Evolutionary conservation across 2,797 vertebrate genomes (phyloP).

Genomic region (Anguilla obscura): DNA sequence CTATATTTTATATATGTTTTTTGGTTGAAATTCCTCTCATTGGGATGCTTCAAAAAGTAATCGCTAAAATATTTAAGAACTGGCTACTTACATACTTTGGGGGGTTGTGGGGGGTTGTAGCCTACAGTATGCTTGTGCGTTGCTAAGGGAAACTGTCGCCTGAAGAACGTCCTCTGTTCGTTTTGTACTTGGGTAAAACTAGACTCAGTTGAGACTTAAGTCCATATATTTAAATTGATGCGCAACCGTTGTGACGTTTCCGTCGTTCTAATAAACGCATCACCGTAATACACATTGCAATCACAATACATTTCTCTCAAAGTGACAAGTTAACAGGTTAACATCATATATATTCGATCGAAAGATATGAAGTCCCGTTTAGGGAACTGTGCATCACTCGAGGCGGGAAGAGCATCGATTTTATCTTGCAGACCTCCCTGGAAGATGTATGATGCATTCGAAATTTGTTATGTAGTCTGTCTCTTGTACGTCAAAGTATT

Average conservation of each 20-base stretch:
- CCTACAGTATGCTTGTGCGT: conserved; percentile 60
- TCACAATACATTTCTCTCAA: not conserved
- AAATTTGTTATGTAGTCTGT: conserved; percentile 31
- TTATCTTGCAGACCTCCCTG: conserved; percentile 27
- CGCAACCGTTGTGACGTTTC: not conserved
- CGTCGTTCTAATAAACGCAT: not conserved
- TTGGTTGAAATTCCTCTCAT: not conserved
- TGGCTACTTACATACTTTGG: conserved; percentile 9
- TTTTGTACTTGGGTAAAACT: not conserved
- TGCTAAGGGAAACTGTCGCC: conserved; percentile 70
- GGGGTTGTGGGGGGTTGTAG: conserved; percentile 52
- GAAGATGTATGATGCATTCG: conserved; percentile 20
- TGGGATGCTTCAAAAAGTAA: conserved; percentile 12
- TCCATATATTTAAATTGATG: not conserved
- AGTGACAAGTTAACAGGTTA: not conserved
- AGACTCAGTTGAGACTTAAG: not conserved
- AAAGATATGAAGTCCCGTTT: conserved; percentile 7
- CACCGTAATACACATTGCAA: not conserved
- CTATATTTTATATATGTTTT: not conserved
- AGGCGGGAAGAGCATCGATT: conserved; percentile 37
- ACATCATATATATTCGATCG: conserved; percentile 19
- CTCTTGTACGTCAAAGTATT: conserved; percentile 2
- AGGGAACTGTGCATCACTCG: conserved; percentile 1
- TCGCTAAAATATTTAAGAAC: conserved; percentile 1
- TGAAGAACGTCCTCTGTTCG: not conserved